A percentile compares a stretch with the other conserved stretches of the same genome.
phyloP scores from a whole-genome alignment of 1,140 invertebrate species.

The Andrena cerasifolii region DNA sequence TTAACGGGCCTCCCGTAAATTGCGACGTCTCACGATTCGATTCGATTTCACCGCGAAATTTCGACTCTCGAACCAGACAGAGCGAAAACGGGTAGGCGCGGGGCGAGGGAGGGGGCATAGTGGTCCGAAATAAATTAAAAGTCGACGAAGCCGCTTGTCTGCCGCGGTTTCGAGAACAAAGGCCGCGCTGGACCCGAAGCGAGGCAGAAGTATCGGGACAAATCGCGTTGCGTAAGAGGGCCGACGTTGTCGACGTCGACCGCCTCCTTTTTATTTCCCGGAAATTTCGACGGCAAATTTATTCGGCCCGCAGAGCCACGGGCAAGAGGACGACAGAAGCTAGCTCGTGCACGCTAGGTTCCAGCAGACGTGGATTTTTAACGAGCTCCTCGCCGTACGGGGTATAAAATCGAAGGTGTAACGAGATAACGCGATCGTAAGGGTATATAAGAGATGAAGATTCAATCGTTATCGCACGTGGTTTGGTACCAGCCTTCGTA shows the following conservation, averaged over 20 bases:
- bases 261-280: slow-evolving; percentile 68
- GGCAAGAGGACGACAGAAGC: slow-evolving; percentile 44
- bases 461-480: too few relatives aligned
- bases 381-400: neutral
- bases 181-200: slow-evolving; percentile 16
- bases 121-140: slow-evolving; percentile 58
- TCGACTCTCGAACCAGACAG: slow-evolving; percentile 9
- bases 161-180: slow-evolving; percentile 49
- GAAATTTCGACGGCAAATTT: slow-evolving; percentile 63
- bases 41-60: slow-evolving; percentile 46
- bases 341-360: neutral
- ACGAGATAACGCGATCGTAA: too few relatives aligned
- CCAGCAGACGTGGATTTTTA: neutral
- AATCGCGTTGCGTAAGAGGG: slow-evolving; percentile 74
- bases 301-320: slow-evolving; percentile 47
- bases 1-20: slow-evolving; percentile 9
- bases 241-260: slow-evolving; percentile 33
- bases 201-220: slow-evolving; percentile 66
- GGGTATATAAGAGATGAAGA: too few relatives aligned
- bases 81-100: slow-evolving; percentile 4
- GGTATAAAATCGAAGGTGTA: neutral
- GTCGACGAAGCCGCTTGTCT: slow-evolving; percentile 23
- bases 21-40: slow-evolving; percentile 20
- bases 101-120: neutral
- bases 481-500: too few relatives aligned